Percentiles rank a stretch among this genome's conserved stretches.
Conservation (phyloP, 2,113 vertebrate genomes). For the Tragelaphus buxtoni region DNA sequence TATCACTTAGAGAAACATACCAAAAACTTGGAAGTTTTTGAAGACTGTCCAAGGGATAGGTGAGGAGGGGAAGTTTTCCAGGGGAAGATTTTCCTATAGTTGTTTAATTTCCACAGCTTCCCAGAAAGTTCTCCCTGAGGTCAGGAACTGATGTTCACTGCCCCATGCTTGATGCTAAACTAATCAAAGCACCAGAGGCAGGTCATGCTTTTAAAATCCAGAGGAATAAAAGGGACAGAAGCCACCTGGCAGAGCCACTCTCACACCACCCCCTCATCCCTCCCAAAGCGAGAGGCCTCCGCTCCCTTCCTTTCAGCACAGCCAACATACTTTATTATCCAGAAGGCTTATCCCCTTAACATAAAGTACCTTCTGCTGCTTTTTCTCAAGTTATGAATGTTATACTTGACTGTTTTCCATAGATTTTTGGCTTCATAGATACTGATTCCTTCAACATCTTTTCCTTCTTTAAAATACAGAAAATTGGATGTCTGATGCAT, state of each 20-base stretch:
- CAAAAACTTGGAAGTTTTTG: background rate
- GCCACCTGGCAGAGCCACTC: background rate
- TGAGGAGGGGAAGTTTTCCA: background rate
- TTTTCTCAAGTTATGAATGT: background rate
- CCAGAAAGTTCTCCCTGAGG: conserved; percentile 44
- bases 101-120: conserved; percentile 21
- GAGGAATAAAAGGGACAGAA: conserved; percentile 44
- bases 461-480: background rate
- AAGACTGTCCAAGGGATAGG: background rate
- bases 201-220: conserved; percentile 41
- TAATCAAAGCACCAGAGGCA: conserved; percentile 60
- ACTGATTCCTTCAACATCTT: background rate
- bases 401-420: background rate
- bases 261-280: rapidly evolving
- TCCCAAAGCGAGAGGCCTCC: background rate
- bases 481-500: background rate
- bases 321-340: background rate
- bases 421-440: background rate
- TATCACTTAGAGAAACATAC: conserved; percentile 42
- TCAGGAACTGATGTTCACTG: conserved; percentile 26
- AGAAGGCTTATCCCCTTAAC: background rate
- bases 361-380: background rate
- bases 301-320: background rate
- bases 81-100: conserved; percentile 37
- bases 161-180: background rate